Percentiles rank a stretch among this genome's conserved stretches.
Evolutionary conservation across 2,888 invertebrate genomes (phyloP).

Genomic region (Entomobrya proxima): DNA sequence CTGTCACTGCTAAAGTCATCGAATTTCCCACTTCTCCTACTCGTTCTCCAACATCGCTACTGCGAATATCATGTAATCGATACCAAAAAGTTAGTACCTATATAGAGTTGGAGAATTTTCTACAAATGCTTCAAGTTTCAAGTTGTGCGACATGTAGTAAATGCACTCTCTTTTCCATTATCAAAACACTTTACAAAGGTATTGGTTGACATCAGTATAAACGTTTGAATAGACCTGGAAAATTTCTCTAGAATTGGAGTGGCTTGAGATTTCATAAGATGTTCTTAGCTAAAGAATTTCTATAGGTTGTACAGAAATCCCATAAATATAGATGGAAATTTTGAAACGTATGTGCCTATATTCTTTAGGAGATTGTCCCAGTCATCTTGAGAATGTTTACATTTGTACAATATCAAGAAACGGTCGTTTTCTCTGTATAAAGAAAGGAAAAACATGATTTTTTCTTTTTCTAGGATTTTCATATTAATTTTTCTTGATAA

Average conservation of each 20-base stretch:
- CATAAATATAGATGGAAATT: too few species aligned
- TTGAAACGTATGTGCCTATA: too few species aligned
- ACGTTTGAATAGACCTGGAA: neutral
- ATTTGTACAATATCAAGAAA: too few species aligned
- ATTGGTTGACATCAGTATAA: neutral
- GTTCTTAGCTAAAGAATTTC: neutral
- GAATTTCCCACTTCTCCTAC: neutral
- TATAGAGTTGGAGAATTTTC: neutral
- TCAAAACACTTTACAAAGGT: neutral
- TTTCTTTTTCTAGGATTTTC: too few species aligned
- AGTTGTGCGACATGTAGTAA: neutral
- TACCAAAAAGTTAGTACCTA: neutral
- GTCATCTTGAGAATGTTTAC: too few species aligned
- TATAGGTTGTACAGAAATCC: too few species aligned
- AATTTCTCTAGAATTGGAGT: neutral
- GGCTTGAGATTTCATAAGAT: neutral
- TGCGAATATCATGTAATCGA: neutral
- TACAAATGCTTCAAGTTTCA: neutral
- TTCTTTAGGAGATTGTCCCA: too few species aligned
- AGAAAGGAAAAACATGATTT: too few species aligned
- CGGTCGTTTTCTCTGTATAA: too few species aligned
- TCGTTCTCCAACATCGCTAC: neutral
- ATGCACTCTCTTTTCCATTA: slow-evolving; percentile 1
- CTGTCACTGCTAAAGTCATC: neutral
- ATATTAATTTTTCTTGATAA: too few species aligned